These are phyloP conservation scores for Petrocephalus microphthalmus DNA, from an alignment of 2,113 vertebrate species.

Conservation along the genomic window DNA sequence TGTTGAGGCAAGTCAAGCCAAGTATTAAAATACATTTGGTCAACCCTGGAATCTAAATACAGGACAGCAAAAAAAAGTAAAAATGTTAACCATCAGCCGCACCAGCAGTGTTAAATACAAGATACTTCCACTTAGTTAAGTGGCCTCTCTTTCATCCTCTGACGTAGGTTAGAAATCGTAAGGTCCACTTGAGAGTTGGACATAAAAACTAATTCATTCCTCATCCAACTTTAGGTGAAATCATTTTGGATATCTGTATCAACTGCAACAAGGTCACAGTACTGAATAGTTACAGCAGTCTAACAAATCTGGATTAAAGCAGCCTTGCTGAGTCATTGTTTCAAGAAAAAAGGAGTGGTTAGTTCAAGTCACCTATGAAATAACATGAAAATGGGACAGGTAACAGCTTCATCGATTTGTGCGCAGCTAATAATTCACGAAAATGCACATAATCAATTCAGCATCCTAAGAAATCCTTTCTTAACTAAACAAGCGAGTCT, in stretches of 20 bases:
- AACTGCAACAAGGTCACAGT: neutral
- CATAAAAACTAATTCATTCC: neutral
- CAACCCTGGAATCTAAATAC: neutral
- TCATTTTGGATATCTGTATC: neutral
- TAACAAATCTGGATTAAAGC: neutral
- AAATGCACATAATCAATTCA: neutral
- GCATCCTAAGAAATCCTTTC: neutral
- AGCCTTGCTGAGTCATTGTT: neutral
- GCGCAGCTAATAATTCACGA: neutral
- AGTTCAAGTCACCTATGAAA: neutral
- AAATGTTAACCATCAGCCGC: neutral
- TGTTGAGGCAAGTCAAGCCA: neutral
- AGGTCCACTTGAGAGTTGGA: neutral
- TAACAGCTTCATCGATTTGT: neutral
- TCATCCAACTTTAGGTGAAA: neutral
- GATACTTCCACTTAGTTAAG: neutral
- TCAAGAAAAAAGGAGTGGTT: neutral
- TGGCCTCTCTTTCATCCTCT: neutral
- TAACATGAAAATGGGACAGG: neutral
- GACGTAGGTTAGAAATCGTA: neutral
- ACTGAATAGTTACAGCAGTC: neutral
- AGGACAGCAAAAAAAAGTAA: neutral
- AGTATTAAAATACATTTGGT: neutral
- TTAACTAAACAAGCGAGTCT: neutral
- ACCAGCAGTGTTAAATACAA: neutral